A percentile compares a stretch with the other conserved stretches of the same genome.
These are phyloP conservation scores for Orius insidiosus DNA, from an alignment of 1,140 invertebrate species.

Conservation along the genomic window DNA sequence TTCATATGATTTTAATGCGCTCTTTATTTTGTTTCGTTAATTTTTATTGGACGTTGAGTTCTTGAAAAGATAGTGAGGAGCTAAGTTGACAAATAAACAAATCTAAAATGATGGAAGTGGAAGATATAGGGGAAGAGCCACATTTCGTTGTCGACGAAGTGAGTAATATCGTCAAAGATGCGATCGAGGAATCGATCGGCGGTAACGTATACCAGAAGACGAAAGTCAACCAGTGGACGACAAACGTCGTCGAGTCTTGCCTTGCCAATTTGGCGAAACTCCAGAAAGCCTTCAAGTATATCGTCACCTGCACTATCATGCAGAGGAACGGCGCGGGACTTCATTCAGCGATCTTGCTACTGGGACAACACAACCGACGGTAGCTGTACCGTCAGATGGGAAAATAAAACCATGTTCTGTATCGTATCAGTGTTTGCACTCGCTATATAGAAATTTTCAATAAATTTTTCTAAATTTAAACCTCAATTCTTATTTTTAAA, in stretches of 20 bases:
- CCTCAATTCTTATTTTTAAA: too few relatives aligned
- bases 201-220: constrained; percentile 89
- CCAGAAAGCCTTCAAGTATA: constrained; percentile 97
- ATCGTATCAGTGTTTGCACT: constrained; percentile 87
- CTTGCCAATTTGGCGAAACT: constrained; percentile 80
- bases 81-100: too few relatives aligned
- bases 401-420: constrained; percentile 97
- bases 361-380: constrained; percentile 95
- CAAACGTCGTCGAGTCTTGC: constrained; percentile 85
- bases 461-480: background rate
- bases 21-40: too few relatives aligned
- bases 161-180: constrained; percentile 96
- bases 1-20: too few relatives aligned
- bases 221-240: constrained; percentile 96
- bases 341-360: constrained; percentile 91
- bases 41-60: too few relatives aligned
- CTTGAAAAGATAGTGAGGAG: too few relatives aligned
- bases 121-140: constrained; percentile 34
- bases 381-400: constrained; percentile 94
- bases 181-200: constrained; percentile 90
- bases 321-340: constrained; percentile 95
- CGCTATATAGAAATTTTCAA: constrained; percentile 40
- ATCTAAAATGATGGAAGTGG: background rate
- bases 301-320: constrained; percentile 93
- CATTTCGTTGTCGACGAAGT: constrained; percentile 96